Base-by-base conservation (phyloP, 2,797 vertebrate genomes). In the Eptatretus atami region DNA sequence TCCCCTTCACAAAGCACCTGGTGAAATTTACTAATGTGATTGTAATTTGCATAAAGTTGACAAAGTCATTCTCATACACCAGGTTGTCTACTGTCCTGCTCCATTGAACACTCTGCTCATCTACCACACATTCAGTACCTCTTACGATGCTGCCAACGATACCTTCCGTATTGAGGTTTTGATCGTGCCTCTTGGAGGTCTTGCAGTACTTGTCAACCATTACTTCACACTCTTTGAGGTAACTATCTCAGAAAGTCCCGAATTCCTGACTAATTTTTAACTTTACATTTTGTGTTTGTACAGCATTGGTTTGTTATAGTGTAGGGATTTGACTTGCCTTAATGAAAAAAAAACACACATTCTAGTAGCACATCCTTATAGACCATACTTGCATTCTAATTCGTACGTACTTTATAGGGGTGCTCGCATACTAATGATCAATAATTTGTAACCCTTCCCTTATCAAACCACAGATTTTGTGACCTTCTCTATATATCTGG, bases 401-500 rank as follows among this genome's bases (percentile, higher is more conserved):
- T n/a, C n/a, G 4, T 44, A 44, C 3, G 31, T 8, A 2, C 31
- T 44, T 44, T 5, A 44, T 44, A 44, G 31, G 6, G 31, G 31
- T 44, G 31, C 31, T 44, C 31, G 31, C 31, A 44, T 44, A 44
- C 31, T 44, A 44, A 44, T 44, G 6, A 44, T 44, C 6, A 44
- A 44, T 44, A 44, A 44, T 44, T 44, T 44, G 31, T 44, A 44
- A 19, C 19, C 19, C 19, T 44, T 44, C 31, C 31, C 31, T 44
- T 44, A 44, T 44, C 31, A 44, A 44, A 44, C 69, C 71, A 9
- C 70, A 94, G 88, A 94, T 94, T 70, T 71, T 95, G 65, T 95
- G 87, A 95, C 87, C 9, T 95, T 95, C 74, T 95, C 87, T 66
- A 95, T 95, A 73, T 95, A 95, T 70, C 71, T 95, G 68, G 88